Conservation (phyloP, 2,888 invertebrate genomes). For the Parapristionchus giblindavisi region DNA sequence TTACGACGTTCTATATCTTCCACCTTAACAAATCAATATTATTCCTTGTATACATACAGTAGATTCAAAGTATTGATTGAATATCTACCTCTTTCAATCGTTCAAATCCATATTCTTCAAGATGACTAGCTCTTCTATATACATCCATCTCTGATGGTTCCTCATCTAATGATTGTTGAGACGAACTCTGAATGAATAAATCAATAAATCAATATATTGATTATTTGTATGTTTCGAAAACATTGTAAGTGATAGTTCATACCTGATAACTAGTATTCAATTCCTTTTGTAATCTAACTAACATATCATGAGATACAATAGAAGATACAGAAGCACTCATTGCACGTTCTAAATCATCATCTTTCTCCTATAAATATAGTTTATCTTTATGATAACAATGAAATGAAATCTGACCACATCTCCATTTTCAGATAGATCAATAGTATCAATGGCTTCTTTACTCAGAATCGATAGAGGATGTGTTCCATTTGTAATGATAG, state of each 20-base stretch:
- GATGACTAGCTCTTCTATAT: constrained; percentile 57
- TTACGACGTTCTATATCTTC: constrained; percentile 48
- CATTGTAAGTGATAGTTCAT: neutral
- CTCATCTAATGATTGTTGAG: constrained; percentile 11
- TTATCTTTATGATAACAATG: neutral
- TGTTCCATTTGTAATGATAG: constrained; percentile 11
- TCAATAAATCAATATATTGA: neutral
- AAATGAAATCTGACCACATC: neutral
- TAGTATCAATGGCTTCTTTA: constrained; percentile 19
- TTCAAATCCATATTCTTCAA: constrained; percentile 59
- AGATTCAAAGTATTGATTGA: no score
- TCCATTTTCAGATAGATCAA: constrained; percentile 12
- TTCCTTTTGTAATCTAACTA: constrained; percentile 53
- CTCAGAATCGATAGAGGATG: constrained; percentile 38
- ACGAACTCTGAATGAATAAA: neutral
- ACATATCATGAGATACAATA: constrained; percentile 61
- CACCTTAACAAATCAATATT: constrained; percentile 41
- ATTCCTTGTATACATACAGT: no score
- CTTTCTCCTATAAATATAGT: constrained; percentile 41
- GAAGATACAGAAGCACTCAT: constrained; percentile 66
- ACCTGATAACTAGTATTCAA: no score
- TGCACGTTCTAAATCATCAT: constrained; percentile 77
- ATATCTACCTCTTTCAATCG: constrained; percentile 41
- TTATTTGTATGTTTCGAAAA: neutral
- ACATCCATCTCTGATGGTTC: constrained; percentile 58